These are phyloP conservation scores for Crotalus tigris DNA, from an alignment of 2,113 vertebrate genomes.

Conservation along the genomic window DNA sequence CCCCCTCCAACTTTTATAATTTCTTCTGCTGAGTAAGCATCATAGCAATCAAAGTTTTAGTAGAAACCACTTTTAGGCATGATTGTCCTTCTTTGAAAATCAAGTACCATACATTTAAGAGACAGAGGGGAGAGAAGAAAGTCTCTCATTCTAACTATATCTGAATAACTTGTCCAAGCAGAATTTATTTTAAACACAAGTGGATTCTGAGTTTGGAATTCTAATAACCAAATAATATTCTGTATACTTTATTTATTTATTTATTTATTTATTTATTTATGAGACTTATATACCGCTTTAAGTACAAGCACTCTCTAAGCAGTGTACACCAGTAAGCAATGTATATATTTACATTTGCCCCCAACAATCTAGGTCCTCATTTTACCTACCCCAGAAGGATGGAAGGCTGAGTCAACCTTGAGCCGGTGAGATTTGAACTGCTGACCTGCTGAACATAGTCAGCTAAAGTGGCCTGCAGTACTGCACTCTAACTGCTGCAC, in stretches of 20 bases:
- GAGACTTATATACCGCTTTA: no score
- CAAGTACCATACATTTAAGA: neutral
- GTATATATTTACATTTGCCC: no score
- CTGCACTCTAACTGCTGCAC: no score
- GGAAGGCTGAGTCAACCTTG: no score
- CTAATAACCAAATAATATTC: neutral
- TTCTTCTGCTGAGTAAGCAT: neutral
- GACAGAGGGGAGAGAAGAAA: neutral
- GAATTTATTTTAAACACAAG: neutral
- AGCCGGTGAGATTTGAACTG: no score
- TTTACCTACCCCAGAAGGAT: no score
- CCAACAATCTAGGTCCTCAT: no score
- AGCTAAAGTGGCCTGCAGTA: no score
- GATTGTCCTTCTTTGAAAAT: neutral
- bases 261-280: no score
- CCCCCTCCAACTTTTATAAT: neutral
- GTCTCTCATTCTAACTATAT: neutral
- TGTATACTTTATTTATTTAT: neutral
- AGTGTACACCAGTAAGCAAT: no score
- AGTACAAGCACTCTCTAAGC: no score
- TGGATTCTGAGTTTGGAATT: neutral
- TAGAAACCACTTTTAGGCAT: neutral
- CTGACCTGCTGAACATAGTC: no score
- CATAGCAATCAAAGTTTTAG: neutral
- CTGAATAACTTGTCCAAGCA: neutral